phyloP scores from a whole-genome alignment of 2,797 vertebrate genomes.

The Pitangus sulphuratus region DNA sequence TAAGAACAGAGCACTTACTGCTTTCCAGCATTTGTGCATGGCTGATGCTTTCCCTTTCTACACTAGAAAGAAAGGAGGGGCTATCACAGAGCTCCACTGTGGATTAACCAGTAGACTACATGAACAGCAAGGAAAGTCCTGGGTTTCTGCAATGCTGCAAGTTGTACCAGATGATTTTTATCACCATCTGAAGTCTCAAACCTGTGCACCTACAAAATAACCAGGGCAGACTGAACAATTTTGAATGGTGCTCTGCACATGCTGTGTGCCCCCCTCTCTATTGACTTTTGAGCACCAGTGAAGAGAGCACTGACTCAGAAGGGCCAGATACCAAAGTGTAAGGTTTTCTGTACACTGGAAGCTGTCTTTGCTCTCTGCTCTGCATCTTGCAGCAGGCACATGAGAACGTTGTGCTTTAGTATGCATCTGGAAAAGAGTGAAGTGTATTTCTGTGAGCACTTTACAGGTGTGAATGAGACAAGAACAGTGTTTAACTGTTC shows the following conservation, averaged over 20 bases:
- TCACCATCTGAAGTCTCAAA: neutral
- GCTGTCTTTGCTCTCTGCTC: neutral
- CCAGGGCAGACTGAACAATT: neutral
- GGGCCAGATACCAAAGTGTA: neutral
- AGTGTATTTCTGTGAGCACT: neutral
- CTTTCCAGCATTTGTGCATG: neutral
- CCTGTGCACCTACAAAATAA: neutral
- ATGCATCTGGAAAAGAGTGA: neutral
- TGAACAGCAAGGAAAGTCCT: neutral
- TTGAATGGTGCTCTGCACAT: neutral
- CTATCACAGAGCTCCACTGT: neutral
- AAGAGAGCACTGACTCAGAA: neutral
- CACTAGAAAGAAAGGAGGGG: neutral
- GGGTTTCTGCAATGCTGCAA: neutral
- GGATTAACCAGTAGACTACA: neutral
- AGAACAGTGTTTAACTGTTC: slow-evolving; percentile 23
- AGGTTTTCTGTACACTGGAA: neutral
- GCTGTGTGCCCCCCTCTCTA: neutral
- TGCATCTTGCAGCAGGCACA: neutral
- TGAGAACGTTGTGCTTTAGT: neutral
- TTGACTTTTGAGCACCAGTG: neutral
- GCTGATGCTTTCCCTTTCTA: neutral
- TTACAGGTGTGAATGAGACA: neutral
- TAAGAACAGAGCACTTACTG: neutral
- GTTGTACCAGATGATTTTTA: neutral